Conservation (phyloP, 2,113 vertebrate species). For the Periophthalmus modestus region DNA sequence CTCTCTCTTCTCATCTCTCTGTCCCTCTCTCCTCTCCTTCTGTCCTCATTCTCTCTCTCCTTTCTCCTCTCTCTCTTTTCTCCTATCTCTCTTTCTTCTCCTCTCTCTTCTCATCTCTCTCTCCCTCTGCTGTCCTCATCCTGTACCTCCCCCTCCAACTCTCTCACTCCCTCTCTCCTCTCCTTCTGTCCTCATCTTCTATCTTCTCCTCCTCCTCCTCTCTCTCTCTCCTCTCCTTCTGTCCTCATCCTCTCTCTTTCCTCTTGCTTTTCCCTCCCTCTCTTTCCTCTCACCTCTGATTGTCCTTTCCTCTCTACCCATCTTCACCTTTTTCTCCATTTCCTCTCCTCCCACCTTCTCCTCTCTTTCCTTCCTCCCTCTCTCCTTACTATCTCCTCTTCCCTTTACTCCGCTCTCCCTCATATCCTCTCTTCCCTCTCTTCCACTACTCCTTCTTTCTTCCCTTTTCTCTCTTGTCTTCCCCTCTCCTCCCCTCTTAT, state of each 20-base stretch:
- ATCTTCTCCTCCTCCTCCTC: neutral
- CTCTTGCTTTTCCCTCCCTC: neutral
- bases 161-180: neutral
- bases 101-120: neutral
- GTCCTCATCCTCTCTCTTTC: neutral
- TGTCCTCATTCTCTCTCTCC: too few species aligned
- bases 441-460: neutral
- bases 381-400: too few species aligned
- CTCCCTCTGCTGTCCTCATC: neutral
- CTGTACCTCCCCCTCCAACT: too few species aligned
- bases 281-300: neutral
- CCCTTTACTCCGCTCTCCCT: too few species aligned
- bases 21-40: too few species aligned
- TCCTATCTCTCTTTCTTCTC: too few species aligned
- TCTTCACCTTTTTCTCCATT: neutral
- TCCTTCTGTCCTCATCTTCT: neutral
- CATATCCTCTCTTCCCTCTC: neutral
- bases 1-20: neutral
- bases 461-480: neutral
- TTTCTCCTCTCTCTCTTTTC: too few species aligned
- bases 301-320: neutral
- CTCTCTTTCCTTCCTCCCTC: neutral
- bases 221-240: neutral
- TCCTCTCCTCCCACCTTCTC: neutral
- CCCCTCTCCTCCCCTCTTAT: neutral